phyloP scores from a whole-genome alignment of 2,113 vertebrate species.

The rabbit (Oryctolagus cuniculus) region DNA sequence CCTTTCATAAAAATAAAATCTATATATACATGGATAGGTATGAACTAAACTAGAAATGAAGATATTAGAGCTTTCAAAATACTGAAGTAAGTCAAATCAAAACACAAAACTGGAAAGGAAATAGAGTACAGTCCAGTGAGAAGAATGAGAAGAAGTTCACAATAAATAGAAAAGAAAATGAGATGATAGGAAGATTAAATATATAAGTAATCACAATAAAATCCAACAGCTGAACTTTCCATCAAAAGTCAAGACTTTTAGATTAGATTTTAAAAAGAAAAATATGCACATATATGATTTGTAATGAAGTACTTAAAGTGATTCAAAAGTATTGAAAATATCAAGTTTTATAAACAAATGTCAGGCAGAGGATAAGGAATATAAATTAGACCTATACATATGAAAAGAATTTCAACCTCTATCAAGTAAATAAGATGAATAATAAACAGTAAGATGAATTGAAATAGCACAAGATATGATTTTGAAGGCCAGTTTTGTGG shows the following conservation, averaged over 20 bases:
- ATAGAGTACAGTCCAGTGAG: background rate
- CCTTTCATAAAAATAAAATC: too few relatives aligned
- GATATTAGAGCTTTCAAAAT: background rate
- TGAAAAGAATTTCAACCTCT: background rate
- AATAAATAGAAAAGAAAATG: background rate
- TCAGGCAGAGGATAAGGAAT: background rate
- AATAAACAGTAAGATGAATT: background rate
- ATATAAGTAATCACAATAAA: background rate
- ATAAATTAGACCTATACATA: background rate
- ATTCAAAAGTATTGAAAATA: background rate
- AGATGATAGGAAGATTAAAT: background rate
- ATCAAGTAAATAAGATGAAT: background rate
- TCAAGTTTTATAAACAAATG: background rate
- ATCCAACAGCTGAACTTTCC: background rate
- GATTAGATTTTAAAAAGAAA: conserved; percentile 2
- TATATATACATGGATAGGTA: background rate
- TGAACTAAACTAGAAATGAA: conserved; percentile 16
- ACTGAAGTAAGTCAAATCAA: background rate
- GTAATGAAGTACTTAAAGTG: background rate
- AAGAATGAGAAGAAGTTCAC: background rate
- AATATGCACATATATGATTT: background rate
- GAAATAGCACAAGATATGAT: background rate
- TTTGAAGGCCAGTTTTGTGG: background rate
- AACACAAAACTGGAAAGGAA: background rate
- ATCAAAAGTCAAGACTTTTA: background rate